Evolutionary conservation across 2,113 vertebrate genomes (phyloP), one percentile per base, ranked within the genome.

Genomic region (Melanostigma gelatinosum): DNA sequence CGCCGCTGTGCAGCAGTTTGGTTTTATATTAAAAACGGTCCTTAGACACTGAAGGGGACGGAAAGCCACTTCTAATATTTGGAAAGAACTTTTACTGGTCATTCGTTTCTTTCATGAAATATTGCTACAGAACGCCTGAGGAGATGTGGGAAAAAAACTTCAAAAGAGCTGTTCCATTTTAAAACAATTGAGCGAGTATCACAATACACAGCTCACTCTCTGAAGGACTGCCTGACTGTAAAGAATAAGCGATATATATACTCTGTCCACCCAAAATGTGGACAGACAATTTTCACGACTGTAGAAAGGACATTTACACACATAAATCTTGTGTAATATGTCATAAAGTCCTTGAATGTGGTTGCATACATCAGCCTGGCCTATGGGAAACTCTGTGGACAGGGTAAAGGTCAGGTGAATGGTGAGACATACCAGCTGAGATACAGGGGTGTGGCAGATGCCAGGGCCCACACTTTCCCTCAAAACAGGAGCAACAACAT

Each of bases 11-110:
- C 81, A 85, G 72, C 84, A 84, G 84, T 87, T 83, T 90, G 84
- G 90, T 87, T 86, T 91, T 86, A 88, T 92, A 91, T 92, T 89
- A 90, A 91, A 93, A 88, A 82, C 68, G 57, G 64, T 82, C 69
- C 70, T 89, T 60, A 63, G 83, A 80, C 88, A 84, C 84, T 74
- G 72, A 24, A 85, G 87, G 73, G 69, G 66, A 91, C 46, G 29
- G 82, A 93, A 93, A 94, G 87, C 88, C 92, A 94, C 92, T 94
- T 94, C 90, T 92, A 77, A 92, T 94, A 90, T 93, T 91, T 94
- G 91, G 92, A 94, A 85, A 78, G 73, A 79, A 72, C 72, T 91
- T 94, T 93, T 93, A 94, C 87, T 85, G 85, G 85, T 93, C 78
- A 90, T 93, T 92, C 80, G 76, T 72, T 91, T 73, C 78, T 92